phyloP scores from a whole-genome alignment of 2,888 invertebrate species.

The Hirudinaria manillensis region DNA sequence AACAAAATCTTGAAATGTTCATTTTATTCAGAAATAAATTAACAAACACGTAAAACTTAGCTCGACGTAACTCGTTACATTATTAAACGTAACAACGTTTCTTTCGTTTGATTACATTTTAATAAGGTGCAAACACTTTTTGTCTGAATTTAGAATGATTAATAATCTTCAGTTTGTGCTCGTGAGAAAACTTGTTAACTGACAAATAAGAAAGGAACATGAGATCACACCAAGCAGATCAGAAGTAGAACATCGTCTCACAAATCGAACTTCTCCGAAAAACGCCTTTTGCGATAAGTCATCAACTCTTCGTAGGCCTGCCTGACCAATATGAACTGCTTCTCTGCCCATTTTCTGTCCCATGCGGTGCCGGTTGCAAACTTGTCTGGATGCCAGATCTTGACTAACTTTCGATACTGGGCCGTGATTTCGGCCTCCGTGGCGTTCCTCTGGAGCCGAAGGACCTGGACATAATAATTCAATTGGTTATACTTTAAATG shows the following conservation, averaged over 20 bases:
- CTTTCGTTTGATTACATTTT: no score
- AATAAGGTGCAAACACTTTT: no score
- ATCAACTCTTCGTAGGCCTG: constrained; percentile 70
- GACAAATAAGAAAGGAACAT: not conserved
- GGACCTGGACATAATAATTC: constrained; percentile 57
- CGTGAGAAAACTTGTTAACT: no score
- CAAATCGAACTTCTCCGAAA: no score
- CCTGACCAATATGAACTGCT: constrained; percentile 84
- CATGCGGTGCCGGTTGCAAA: constrained; percentile 64
- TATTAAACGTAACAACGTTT: no score
- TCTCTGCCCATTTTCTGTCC: constrained; percentile 68
- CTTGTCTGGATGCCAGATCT: constrained; percentile 85
- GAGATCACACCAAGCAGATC: not conserved
- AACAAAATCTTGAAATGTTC: no score
- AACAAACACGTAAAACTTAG: no score
- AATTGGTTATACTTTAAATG: not conserved
- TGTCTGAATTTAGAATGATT: no score
- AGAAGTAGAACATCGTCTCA: not conserved
- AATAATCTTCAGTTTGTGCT: no score
- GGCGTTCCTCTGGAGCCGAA: constrained; percentile 72
- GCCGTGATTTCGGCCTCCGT: constrained; percentile 78
- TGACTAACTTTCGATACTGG: constrained; percentile 73
- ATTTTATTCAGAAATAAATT: no score
- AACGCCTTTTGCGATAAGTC: not conserved
- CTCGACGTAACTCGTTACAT: no score